Evolutionary conservation across 2,797 vertebrate genomes (phyloP).

Genomic region (Mallotus villosus): DNA sequence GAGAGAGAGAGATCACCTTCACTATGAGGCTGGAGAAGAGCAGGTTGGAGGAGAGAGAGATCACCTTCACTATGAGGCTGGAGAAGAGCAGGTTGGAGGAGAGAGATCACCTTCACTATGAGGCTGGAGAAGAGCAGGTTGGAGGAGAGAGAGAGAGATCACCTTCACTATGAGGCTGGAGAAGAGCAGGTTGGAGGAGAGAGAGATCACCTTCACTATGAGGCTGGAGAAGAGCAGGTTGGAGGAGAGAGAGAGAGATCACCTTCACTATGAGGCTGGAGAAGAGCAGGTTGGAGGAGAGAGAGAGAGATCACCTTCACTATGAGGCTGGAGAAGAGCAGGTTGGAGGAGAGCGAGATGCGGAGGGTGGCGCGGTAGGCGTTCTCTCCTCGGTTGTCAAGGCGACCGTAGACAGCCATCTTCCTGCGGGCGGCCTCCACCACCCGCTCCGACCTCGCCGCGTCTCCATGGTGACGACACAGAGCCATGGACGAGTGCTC

Average conservation of each 20-base stretch:
- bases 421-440: constrained; percentile 80
- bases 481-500: constrained; percentile 48
- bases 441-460: constrained; percentile 60
- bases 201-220: constrained; percentile 85
- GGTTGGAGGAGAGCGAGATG: constrained; percentile 85
- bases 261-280: constrained; percentile 89
- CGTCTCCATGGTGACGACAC: constrained; percentile 60
- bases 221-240: constrained; percentile 91
- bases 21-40: constrained; percentile 87
- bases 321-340: constrained; percentile 87
- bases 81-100: constrained; percentile 89
- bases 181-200: constrained; percentile 86
- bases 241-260: constrained; percentile 80
- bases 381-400: constrained; percentile 91
- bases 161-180: constrained; percentile 89
- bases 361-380: constrained; percentile 84
- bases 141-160: constrained; percentile 80
- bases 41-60: constrained; percentile 86
- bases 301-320: constrained; percentile 87
- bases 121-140: constrained; percentile 91
- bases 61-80: constrained; percentile 86
- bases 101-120: constrained; percentile 85
- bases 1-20: constrained; percentile 86
- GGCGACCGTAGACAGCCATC: constrained; percentile 74
- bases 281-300: constrained; percentile 86